Conservation (phyloP, 2,888 invertebrate genomes). For the Pristionchus fissidentatus region DNA sequence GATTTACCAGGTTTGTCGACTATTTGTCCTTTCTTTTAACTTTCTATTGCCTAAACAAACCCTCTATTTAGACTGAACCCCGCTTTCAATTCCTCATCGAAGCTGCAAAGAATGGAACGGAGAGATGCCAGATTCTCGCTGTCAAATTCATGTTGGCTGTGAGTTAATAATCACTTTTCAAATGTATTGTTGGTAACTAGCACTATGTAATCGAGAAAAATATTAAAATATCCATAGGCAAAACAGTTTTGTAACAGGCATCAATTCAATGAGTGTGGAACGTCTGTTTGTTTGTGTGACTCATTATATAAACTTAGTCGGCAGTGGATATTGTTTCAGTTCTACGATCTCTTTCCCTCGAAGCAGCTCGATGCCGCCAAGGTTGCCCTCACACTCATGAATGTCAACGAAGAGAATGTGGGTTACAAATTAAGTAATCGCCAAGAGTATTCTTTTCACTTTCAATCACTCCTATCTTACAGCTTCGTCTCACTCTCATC, state of each 20-base stretch:
- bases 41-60: background rate
- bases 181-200: too few relatives aligned
- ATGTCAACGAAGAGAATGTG: slow-evolving; percentile 12
- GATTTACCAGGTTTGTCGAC: background rate
- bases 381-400: background rate
- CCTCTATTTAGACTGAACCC: background rate
- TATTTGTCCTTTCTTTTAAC: background rate
- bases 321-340: slow-evolving; percentile 1
- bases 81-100: slow-evolving; percentile 19
- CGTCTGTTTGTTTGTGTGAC: too few relatives aligned
- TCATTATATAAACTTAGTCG: too few relatives aligned
- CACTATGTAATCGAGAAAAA: too few relatives aligned
- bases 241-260: too few relatives aligned
- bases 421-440: background rate
- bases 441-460: background rate
- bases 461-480: background rate
- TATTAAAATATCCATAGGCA: too few relatives aligned
- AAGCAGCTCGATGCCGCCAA: background rate
- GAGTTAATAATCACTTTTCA: background rate
- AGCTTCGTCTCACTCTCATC: slow-evolving; percentile 39
- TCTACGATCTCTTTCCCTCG: slow-evolving; percentile 14
- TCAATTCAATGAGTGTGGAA: too few relatives aligned
- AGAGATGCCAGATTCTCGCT: background rate
- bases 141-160: background rate
- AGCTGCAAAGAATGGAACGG: slow-evolving; percentile 5